Conservation (phyloP, 2,797 vertebrate species). For the Channallabes apus region DNA sequence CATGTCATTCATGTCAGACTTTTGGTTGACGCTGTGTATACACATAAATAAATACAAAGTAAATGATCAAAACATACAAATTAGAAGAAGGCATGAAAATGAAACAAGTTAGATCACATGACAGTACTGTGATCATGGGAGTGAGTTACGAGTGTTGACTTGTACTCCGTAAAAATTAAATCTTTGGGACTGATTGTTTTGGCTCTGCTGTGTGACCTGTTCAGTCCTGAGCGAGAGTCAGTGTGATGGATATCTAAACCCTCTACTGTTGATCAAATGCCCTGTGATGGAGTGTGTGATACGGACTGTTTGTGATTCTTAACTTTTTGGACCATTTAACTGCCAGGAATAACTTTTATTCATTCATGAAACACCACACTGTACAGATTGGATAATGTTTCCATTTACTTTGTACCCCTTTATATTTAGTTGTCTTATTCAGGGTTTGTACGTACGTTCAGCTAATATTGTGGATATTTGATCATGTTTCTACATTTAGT, state of each 20-base stretch:
- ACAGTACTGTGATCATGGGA: too few species aligned
- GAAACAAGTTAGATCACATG: too few species aligned
- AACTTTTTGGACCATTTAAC: background rate
- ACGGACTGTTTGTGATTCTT: background rate
- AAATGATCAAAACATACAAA: too few species aligned
- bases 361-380: background rate
- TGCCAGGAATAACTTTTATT: background rate
- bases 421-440: background rate
- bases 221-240: background rate
- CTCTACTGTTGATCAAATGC: too few species aligned
- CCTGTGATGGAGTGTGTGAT: background rate
- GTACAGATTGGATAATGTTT: background rate
- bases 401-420: background rate
- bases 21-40: too few species aligned
- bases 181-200: background rate
- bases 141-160: background rate
- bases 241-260: background rate
- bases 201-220: background rate
- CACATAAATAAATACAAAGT: too few species aligned
- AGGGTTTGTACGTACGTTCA: background rate
- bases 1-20: too few species aligned
- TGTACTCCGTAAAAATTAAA: background rate
- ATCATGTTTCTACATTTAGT: background rate
- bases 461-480: too few species aligned
- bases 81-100: too few species aligned